Evolutionary conservation across 2,888 invertebrate species (phyloP).

Genomic region (Schizotus pectinicornis): DNA sequence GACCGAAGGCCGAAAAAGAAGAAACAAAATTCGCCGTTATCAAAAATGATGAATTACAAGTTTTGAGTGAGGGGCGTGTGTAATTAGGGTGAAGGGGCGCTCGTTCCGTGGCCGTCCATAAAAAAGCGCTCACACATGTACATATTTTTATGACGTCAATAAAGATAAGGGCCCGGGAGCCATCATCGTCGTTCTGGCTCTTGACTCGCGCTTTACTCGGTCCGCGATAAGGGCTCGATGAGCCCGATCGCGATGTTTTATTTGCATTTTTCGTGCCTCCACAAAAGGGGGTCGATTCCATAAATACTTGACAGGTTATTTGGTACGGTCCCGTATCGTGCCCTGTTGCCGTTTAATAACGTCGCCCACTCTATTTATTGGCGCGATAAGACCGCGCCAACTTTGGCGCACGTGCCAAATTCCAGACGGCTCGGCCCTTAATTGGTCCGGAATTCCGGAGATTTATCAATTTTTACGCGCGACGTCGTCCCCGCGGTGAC

Average conservation of each 20-base stretch:
- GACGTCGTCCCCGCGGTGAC: constrained; percentile 19
- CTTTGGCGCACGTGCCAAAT: neutral
- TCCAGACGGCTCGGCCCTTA: neutral
- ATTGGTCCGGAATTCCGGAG: constrained; percentile 1
- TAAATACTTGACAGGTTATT: constrained; percentile 38
- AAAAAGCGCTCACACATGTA: constrained; percentile 10
- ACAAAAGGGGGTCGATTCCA: constrained; percentile 21
- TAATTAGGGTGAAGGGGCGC: too few species aligned
- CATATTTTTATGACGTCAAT: constrained; percentile 29
- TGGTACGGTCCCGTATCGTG: constrained; percentile 16
- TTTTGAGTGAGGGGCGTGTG: too few species aligned
- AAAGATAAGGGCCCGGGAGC: constrained; percentile 26
- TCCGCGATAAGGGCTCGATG: constrained; percentile 33
- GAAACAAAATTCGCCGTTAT: neutral
- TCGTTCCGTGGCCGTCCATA: too few species aligned
- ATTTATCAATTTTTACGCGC: constrained; percentile 11
- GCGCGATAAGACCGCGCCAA: constrained; percentile 28
- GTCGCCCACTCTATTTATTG: constrained; percentile 30
- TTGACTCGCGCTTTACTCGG: constrained; percentile 23
- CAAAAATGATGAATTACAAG: constrained; percentile 1
- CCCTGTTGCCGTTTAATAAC: constrained; percentile 33
- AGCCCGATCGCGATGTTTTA: constrained; percentile 39
- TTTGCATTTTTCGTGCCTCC: constrained; percentile 37
- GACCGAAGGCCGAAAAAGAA: neutral
- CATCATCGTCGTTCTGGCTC: constrained; percentile 22